Base-by-base conservation (phyloP, 2,113 vertebrate genomes). In the Chascanopsetta lugubris region DNA sequence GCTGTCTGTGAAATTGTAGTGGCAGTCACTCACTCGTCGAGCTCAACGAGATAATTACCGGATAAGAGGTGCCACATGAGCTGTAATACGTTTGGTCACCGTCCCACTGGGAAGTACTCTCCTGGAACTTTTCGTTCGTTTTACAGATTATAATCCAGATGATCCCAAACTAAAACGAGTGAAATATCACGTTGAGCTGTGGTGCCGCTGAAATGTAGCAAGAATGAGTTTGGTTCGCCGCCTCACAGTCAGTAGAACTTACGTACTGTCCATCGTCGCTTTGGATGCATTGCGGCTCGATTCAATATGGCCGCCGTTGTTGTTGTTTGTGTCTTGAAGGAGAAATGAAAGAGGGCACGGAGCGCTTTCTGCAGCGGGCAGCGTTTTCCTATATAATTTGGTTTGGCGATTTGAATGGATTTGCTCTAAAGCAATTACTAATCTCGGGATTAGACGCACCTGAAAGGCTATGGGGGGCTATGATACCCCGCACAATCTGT, bases 391-490 rank as follows among this genome's bases (percentile, higher is more conserved):
- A 58, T 69, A 70, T 83, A 83, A 88, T 90, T 85, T 86, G 69
- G 80, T 85, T 83, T 78, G 80, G 77, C 60, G 65, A 89, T 91
- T 91, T 89, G 79, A 91, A 90, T 89, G 77, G 82, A 79, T 85
- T 85, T 29, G 80, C 85, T 87, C 72, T n/a, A 47, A 87, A 82
- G 88, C 80, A 88, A 87, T 90, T 85, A 85, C 85, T 85, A 87
- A 88, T 87, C 85, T 84, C 46, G 67, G 80, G 80, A 83, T 84
- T 86, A 85, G 82, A 86, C 69, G 73, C 81, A 84, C 80, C 80
- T 88, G 85, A 88, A 88, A 75, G 32, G 38, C 67, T 13, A 64
- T 64, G 66, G 57, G 62, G 58, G 38, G 24, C 36, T 40, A 46
- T 55, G 73, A 74, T 72, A 56, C 61, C 47, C 42, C 69, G 65